These are phyloP conservation scores for Dryoscopus gambensis DNA, from an alignment of 2,113 vertebrate genomes.

Conservation along the genomic window DNA sequence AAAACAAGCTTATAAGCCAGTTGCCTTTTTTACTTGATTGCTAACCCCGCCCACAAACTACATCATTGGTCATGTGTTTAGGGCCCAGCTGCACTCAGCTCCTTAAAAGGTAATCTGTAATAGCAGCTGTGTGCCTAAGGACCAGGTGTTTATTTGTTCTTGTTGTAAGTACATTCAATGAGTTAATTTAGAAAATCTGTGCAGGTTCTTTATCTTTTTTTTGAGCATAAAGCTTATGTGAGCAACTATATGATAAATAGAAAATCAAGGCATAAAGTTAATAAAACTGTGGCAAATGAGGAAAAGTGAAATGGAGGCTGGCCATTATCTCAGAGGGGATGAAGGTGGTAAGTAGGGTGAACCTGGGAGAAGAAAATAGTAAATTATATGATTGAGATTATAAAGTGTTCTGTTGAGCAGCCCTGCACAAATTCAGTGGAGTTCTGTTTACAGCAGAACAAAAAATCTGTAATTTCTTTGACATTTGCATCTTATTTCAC, in stretches of 20 bases:
- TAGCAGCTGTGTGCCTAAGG: not conserved
- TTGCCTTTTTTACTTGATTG: not conserved
- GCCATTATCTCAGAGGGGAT: not conserved
- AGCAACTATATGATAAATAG: not conserved
- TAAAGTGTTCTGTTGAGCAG: not conserved
- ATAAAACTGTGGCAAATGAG: not conserved
- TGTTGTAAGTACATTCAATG: not conserved
- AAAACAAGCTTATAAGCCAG: not conserved
- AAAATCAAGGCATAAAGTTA: not conserved
- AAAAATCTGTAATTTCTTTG: not conserved
- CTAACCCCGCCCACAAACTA: not conserved
- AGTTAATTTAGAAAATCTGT: not conserved
- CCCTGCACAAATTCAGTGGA: not conserved
- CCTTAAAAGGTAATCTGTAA: not conserved
- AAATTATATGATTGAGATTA: not conserved
- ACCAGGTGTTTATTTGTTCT: not conserved
- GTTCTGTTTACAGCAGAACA: not conserved
- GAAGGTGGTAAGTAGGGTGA: not conserved
- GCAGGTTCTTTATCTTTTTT: not conserved
- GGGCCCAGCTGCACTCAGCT: not conserved
- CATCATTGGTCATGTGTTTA: not conserved
- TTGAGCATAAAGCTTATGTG: not conserved
- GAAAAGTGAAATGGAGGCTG: not conserved
- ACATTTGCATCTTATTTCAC: not conserved
- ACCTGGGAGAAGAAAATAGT: not conserved